Base-by-base conservation (phyloP, 2,113 vertebrate species). In the Phalacrocorax aristotelis region DNA sequence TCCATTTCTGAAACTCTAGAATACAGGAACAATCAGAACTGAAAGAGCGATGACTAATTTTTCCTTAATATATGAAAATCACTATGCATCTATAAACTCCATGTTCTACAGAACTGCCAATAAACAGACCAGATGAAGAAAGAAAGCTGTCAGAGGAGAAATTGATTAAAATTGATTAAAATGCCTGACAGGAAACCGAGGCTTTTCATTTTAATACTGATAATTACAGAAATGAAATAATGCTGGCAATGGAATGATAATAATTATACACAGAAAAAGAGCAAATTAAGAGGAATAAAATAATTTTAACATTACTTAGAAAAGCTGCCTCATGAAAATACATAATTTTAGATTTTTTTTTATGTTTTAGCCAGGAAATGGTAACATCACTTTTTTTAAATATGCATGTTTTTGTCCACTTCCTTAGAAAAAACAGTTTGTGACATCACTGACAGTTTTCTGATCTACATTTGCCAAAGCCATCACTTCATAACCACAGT, bases 221-320 rank as follows among this genome's bases (percentile, higher is more conserved):
- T 81, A 93, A 95, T 84, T 93, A 84, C n/a, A 89, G 66, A 66
- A 74, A 90, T 68, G 23, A 92, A 95, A 75, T 83, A 91, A 95
- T 51, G 72, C 48, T 87, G 64, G 80, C 80, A 95, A 74, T n/a
- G 29, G 6, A 38, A 54, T 27, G 25, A 51, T 68, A 60, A 52
- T 55, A 90, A 87, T 81, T 81, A 91, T 29, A 87, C 23, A 71
- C 19, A 85, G 22, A 86, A 77, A 89, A 62, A 3, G 34, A 82
- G 10, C 1, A 6, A 16, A 94, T 84, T 91, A 93, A 68, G 44
- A 22, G 18, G 25, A 65, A 55, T n/a, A 68, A 64, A 74, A 29
- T 77, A 32, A 82, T 60, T 61, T 57, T 14, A 36, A 74, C 38
- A 22, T 46, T 66, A 81, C 34, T 60, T 64, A 42, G 32, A 83